Percentiles rank a stretch among this genome's conserved stretches.
These are phyloP conservation scores for Nemurella pictetii DNA, from an alignment of 2,888 invertebrate species.

Conservation along the genomic window DNA sequence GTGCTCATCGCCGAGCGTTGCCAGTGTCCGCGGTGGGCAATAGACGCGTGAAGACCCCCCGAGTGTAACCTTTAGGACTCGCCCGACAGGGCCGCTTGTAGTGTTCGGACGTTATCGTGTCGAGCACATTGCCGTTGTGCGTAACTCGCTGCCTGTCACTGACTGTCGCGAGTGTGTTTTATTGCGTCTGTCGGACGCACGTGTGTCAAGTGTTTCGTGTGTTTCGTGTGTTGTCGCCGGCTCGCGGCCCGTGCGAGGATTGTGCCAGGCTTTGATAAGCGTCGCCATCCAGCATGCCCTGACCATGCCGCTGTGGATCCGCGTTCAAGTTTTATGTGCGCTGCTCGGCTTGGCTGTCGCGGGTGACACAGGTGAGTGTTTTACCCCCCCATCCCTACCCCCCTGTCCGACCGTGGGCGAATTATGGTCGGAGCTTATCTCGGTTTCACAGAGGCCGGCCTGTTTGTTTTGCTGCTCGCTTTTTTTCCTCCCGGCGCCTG, in stretches of 20 bases:
- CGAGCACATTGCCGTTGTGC: too few species aligned
- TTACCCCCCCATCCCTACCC: too few species aligned
- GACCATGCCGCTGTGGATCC: not conserved
- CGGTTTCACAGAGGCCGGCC: not conserved
- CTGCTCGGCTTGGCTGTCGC: not conserved
- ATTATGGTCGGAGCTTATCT: conserved; percentile 23
- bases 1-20: too few species aligned
- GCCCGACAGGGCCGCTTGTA: too few species aligned
- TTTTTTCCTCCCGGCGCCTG: not conserved
- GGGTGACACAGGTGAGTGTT: conserved; percentile 24
- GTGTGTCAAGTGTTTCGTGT: too few species aligned
- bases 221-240: too few species aligned
- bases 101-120: not conserved
- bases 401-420: too few species aligned
- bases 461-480: too few species aligned
- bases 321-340: not conserved
- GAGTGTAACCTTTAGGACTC: too few species aligned
- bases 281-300: not conserved
- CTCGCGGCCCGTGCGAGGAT: not conserved
- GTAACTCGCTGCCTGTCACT: too few species aligned
- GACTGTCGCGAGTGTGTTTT: too few species aligned
- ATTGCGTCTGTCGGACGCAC: too few species aligned
- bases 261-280: not conserved
- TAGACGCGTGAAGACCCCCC: not conserved
- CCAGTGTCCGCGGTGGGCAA: not conserved